Evolutionary conservation across 2,797 vertebrate species (phyloP), one percentile per base, ranked within the genome.

Genomic region (Naso thynnoides): DNA sequence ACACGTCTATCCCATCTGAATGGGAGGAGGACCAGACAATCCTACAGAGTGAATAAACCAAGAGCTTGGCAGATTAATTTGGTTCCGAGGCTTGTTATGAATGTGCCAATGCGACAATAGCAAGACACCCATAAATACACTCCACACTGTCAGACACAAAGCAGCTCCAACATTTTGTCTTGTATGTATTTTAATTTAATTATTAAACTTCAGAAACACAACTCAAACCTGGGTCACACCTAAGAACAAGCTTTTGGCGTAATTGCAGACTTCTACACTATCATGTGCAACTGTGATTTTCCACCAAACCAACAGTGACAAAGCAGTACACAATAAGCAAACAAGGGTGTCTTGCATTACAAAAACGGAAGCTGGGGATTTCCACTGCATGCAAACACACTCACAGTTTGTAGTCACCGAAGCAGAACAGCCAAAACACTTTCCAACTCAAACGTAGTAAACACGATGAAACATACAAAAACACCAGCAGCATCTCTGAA

Each of bases 291-390:
- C 57, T 18, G 36, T 38, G 23, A 18, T 44, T 67, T n/a, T 62
- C n/a, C 18, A 47, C 1, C 21, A 65, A 42, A 38, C 4, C 8
- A 4, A 15, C 42, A 21, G 6, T 9, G 33, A 42, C 24, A 56
- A 38, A 42, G 19, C 13, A 48, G 56, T 19, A 52, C 53, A 70
- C 19, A 54, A 44, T 18, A 8, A 55, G 31, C 48, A 61, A 56
- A 65, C 31, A 38, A 67, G 1, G 26, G 23, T 13, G 27, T 47
- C 36, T 62, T 13, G 11, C 23, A 6, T 50, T 66, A 61, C 9
- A 44, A 36, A 74, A 73, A 23, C 42, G 29, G 9, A 8, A 26
- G 56, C 52, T 38, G 64, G 6, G 62, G 49, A 60, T 76, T 81
- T 70, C 13, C 18, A 67, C 57, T 47, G 54, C 52, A 31, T 70